A percentile compares a stretch with the other conserved stretches of the same genome.
phyloP scores from a whole-genome alignment of 2,888 invertebrate genomes.

The Pyrocoelia pectoralis region DNA sequence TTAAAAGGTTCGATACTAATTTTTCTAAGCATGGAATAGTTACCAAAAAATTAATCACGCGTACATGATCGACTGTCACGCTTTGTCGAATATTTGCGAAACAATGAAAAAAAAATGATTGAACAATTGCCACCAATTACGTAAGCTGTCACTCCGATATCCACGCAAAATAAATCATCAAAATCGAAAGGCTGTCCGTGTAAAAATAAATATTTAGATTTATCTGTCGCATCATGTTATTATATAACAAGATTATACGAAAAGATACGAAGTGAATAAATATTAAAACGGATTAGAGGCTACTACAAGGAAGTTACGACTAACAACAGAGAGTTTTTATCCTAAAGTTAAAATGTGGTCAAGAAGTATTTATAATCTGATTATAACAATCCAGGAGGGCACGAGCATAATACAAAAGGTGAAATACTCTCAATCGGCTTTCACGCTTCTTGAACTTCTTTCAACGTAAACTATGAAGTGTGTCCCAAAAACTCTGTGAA shows the following conservation, averaged over 20 bases:
- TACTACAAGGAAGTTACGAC: conserved; percentile 12
- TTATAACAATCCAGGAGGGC: conserved; percentile 46
- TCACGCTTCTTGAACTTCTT: conserved; percentile 37
- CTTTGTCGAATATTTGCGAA: not conserved
- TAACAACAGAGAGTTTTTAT: conserved; percentile 13
- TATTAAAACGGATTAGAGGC: conserved; percentile 2
- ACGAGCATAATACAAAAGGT: conserved; percentile 47
- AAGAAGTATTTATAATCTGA: conserved; percentile 46
- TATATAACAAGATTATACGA: conserved; percentile 8
- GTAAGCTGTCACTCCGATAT: conserved; percentile 41
- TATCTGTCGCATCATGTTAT: conserved; percentile 7
- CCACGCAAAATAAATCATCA: conserved; percentile 11
- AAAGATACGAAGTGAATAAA: conserved; percentile 1
- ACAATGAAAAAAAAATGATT: not conserved
- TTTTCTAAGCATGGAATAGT: not conserved
- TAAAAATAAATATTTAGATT: conserved; percentile 8
- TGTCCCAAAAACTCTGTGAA: conserved; percentile 46
- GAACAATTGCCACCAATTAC: conserved; percentile 41
- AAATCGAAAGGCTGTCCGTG: conserved; percentile 7
- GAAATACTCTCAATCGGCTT: conserved; percentile 44
- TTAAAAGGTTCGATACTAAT: not conserved
- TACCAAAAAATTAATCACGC: not conserved
- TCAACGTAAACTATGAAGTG: conserved; percentile 43
- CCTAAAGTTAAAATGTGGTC: conserved; percentile 31
- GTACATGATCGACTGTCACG: not conserved